Conservation (phyloP, 2,113 vertebrate genomes). For the Circaetus cinerascens region DNA sequence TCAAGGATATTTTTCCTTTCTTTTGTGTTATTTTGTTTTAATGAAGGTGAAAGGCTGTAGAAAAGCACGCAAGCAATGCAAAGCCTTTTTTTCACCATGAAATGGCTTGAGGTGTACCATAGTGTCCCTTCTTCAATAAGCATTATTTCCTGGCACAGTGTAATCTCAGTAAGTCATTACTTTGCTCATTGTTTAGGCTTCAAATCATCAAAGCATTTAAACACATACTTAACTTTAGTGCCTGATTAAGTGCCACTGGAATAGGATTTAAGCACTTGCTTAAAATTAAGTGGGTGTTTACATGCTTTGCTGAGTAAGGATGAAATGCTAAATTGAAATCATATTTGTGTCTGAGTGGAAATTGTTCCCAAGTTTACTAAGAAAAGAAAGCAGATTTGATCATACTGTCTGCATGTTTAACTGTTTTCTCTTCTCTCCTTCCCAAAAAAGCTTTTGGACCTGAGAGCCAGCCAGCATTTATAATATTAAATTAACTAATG, state of each 20-base stretch:
- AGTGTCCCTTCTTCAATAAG: neutral
- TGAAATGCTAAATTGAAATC: slow-evolving; percentile 36
- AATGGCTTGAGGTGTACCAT: neutral
- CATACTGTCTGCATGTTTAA: neutral
- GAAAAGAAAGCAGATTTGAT: neutral
- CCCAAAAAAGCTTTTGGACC: neutral
- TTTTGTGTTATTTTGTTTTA: neutral
- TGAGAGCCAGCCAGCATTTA: neutral
- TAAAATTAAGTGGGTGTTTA: slow-evolving; percentile 50
- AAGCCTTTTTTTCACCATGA: neutral
- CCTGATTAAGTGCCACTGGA: slow-evolving; percentile 41
- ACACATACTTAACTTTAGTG: slow-evolving; percentile 40
- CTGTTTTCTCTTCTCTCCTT: neutral
- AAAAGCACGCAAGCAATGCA: neutral
- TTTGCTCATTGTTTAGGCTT: slow-evolving; percentile 36
- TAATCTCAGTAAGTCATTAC: slow-evolving; percentile 18
- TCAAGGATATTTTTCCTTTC: neutral
- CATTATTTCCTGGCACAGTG: neutral
- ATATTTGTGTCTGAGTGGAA: neutral
- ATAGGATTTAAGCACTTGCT: slow-evolving; percentile 41
- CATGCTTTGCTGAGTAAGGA: slow-evolving; percentile 42
- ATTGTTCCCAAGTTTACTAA: neutral
- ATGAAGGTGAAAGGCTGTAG: neutral
- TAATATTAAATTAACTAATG: neutral
- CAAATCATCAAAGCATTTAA: slow-evolving; percentile 50